phyloP scores from a whole-genome alignment of 2,888 invertebrate species.

The Girardia tigrina region DNA sequence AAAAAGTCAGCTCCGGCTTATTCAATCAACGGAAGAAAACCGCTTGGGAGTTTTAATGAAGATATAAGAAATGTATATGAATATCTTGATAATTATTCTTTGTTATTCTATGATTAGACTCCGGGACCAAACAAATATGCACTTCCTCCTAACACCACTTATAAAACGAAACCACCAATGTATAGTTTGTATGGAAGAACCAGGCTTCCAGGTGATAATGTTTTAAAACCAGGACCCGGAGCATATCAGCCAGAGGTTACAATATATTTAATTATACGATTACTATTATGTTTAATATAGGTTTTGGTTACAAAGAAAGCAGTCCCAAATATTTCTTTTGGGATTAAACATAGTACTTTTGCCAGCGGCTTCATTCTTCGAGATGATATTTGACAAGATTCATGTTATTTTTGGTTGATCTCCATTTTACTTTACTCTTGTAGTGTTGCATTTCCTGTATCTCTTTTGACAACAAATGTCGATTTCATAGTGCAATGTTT shows the following conservation, averaged over 20 bases:
- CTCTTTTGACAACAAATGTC: no score
- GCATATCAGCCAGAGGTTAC: neutral
- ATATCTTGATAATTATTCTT: neutral
- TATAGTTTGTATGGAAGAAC: constrained; percentile 12
- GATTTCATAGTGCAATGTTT: no score
- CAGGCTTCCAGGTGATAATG: neutral
- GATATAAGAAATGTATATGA: neutral
- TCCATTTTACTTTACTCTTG: no score
- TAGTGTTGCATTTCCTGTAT: no score
- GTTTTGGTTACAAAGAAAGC: neutral
- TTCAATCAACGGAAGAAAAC: neutral
- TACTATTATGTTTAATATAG: neutral
- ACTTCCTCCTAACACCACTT: neutral
- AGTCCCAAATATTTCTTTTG: neutral
- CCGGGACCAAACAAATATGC: neutral
- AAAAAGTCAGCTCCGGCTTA: neutral
- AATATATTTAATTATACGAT: neutral
- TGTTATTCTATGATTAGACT: neutral
- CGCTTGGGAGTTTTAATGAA: constrained; percentile 15
- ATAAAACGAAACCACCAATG: neutral
- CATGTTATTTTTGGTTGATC: no score
- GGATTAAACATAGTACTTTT: neutral
- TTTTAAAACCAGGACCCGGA: neutral
- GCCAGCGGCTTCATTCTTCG: neutral
- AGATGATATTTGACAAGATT: no score